Evolutionary conservation across 2,113 vertebrate genomes (phyloP), one percentile per base, ranked within the genome.

Genomic region (Ploceus nigricollis): DNA sequence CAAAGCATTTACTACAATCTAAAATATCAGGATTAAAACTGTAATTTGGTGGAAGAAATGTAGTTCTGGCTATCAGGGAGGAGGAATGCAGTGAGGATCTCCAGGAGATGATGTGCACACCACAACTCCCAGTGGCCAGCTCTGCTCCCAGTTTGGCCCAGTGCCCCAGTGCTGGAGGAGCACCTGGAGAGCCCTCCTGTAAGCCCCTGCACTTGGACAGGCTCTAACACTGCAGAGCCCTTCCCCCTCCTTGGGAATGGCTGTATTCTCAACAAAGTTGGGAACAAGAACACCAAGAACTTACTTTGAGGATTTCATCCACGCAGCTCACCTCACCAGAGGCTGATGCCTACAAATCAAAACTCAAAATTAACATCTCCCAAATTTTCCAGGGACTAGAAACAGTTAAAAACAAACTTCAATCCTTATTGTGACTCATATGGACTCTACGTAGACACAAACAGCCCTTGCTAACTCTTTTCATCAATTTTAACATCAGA

Each of bases 301-400:
- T 96, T 98, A 99, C 99, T 99, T 99, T 99, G 54, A 99, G 98
- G 96, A 99, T 99, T 97, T 99, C 99, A 97, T 99, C 99, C 56
- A 99, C 99, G 90, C 99, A 99, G 98, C 99, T 99, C 82, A 99
- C 98, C 66, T 99, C 99, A 87, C 99, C 98, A 13, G 98, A 98
- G 86, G 98, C 98, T 70, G 99, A 98, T 77, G 98, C 99, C 99
- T 99, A 93, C 63, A 96, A 97, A 96, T 33, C 72, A 96, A 96
- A 96, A 87, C 50, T 48, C 90, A 91, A 35, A 71, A 69, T 95
- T 96, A 96, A 78, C 8, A 16, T 63, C 63, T 93, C 28, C 44
- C 45, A 70, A 19, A 10, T 58, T 35, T 65, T 57, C 75, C 39
- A 63, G 45, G 45, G 30, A 39, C 22, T 63, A 88, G 54, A 90